These are phyloP conservation scores for Thryonomys swinderianus DNA, from an alignment of 2,113 vertebrate genomes.

Conservation along the genomic window DNA sequence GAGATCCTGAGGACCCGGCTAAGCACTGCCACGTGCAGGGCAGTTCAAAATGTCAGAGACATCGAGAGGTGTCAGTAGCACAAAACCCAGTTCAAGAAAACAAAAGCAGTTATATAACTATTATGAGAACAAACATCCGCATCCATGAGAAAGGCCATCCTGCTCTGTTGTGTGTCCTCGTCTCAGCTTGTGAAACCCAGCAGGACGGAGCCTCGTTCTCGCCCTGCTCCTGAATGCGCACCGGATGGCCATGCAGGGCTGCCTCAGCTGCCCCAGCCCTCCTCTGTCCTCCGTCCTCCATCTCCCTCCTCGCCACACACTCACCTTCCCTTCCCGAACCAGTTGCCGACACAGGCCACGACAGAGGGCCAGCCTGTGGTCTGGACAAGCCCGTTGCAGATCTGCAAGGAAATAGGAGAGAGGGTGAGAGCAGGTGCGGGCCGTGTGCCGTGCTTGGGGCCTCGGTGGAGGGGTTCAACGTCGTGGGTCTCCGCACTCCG, in stretches of 20 bases:
- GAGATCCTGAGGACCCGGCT: neutral
- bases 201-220: neutral
- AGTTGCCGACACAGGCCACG: constrained; percentile 96
- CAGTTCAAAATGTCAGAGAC: neutral
- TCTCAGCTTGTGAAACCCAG: neutral
- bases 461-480: neutral
- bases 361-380: constrained; percentile 98
- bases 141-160: neutral
- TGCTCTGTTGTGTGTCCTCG: neutral
- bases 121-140: neutral
- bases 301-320: constrained; percentile 71
- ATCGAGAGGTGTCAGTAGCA: neutral
- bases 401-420: constrained; percentile 82
- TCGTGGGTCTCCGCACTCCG: neutral
- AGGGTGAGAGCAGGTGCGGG: neutral
- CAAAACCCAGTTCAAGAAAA: neutral
- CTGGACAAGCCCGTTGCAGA: constrained; percentile 95
- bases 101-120: neutral
- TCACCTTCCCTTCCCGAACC: constrained; percentile 99
- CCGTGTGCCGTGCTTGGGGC: fast-evolving
- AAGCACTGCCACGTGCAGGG: fast-evolving
- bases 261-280: neutral
- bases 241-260: fast-evolving
- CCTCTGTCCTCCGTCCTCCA: fast-evolving
- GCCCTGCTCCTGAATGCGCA: neutral